Evolutionary conservation across 1,140 invertebrate genomes (phyloP).

Genomic region (Laodelphax striatellus): DNA sequence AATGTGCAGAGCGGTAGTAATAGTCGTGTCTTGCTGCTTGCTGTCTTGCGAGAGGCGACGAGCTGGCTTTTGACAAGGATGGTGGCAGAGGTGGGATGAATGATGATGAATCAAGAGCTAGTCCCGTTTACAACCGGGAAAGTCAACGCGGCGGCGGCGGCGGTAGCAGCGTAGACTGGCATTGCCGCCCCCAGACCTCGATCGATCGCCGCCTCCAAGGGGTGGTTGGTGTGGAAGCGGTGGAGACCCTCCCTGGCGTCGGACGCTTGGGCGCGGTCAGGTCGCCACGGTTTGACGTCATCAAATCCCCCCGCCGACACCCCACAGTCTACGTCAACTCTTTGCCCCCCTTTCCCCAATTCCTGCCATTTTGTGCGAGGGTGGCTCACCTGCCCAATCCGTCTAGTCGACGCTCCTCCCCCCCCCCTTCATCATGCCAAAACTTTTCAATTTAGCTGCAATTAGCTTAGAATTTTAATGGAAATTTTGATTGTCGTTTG

Average conservation of each 20-base stretch:
- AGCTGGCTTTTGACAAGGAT: neutral
- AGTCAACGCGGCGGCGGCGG: too few relatives aligned
- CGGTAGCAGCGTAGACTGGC: neutral
- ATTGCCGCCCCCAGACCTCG: neutral
- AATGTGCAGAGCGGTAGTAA: too few relatives aligned
- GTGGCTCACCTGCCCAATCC: too few relatives aligned
- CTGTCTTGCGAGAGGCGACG: neutral
- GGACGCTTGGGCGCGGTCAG: slow-evolving; percentile 5
- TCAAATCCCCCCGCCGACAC: neutral
- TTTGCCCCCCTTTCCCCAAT: too few relatives aligned
- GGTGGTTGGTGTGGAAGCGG: neutral
- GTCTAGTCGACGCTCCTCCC: too few relatives aligned
- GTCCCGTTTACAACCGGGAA: neutral
- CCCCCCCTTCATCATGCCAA: too few relatives aligned
- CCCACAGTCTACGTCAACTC: too few relatives aligned
- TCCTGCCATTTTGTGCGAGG: too few relatives aligned
- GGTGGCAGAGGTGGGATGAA: neutral
- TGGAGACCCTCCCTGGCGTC: neutral
- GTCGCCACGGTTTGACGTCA: slow-evolving; percentile 1
- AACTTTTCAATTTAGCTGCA: too few relatives aligned
- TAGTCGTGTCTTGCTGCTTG: too few relatives aligned
- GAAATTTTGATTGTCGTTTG: too few relatives aligned
- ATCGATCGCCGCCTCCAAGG: neutral
- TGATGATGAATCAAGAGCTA: neutral
- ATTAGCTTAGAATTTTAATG: too few relatives aligned